Percentiles rank a stretch among this genome's conserved stretches.
These are phyloP conservation scores for Tetragnatha montana DNA, from an alignment of 2,888 invertebrate species.

Conservation along the genomic window DNA sequence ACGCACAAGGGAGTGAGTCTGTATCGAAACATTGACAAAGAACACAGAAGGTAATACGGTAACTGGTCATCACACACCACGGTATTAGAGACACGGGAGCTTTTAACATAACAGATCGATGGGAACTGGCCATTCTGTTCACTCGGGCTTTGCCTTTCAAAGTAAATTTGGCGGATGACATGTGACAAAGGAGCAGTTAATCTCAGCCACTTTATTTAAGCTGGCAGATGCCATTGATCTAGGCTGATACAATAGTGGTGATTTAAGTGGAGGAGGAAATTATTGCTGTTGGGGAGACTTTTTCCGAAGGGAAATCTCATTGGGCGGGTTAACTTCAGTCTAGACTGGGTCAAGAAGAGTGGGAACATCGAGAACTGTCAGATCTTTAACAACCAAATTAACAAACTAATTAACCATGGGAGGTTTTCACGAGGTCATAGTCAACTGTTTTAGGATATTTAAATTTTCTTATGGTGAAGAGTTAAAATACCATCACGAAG, in stretches of 20 bases:
- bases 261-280: neutral
- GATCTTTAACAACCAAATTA: too few relatives aligned
- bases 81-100: neutral
- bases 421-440: too few relatives aligned
- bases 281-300: neutral
- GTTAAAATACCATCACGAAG: too few relatives aligned
- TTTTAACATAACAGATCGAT: neutral
- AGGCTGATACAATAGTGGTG: neutral
- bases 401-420: too few relatives aligned
- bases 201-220: constrained; percentile 12
- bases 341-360: too few relatives aligned
- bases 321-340: neutral
- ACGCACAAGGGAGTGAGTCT: neutral
- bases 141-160: neutral
- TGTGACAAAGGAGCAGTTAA: constrained; percentile 19
- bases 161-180: neutral
- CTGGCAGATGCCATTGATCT: constrained; percentile 22
- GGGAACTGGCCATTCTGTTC: neutral
- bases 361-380: too few relatives aligned
- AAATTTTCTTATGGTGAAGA: too few relatives aligned
- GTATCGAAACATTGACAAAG: neutral
- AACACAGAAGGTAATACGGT: neutral
- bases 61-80: neutral
- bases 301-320: neutral
- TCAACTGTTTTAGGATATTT: too few relatives aligned